Percentiles rank a stretch among this genome's conserved stretches.
These are phyloP conservation scores for Phalera bucephala DNA, from an alignment of 2,888 invertebrate genomes.

Conservation along the genomic window DNA sequence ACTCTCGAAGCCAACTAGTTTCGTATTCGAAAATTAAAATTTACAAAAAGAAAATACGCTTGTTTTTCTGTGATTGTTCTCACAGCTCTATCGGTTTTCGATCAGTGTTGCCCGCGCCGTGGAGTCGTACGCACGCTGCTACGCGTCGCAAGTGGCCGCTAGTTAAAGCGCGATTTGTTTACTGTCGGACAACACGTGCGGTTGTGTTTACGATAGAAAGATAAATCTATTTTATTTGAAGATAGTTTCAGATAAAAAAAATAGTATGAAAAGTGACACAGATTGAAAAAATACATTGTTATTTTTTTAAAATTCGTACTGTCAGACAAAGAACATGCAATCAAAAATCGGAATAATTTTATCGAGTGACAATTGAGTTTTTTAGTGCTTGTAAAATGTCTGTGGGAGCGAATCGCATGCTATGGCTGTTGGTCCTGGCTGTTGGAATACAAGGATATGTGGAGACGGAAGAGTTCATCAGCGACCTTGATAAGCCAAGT, in stretches of 20 bases:
- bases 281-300: slow-evolving; percentile 22
- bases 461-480: slow-evolving; percentile 79
- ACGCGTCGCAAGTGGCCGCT: slow-evolving; percentile 30
- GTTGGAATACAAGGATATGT: slow-evolving; percentile 67
- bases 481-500: slow-evolving; percentile 83
- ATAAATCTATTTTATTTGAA: slow-evolving; percentile 15
- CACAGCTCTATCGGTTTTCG: slow-evolving; percentile 58
- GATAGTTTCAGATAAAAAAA: slow-evolving; percentile 2
- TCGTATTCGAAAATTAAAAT: slow-evolving; percentile 30
- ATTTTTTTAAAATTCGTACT: neutral
- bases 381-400: slow-evolving; percentile 27
- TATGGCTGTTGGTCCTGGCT: slow-evolving; percentile 50
- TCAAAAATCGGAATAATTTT: slow-evolving; percentile 11
- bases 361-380: slow-evolving; percentile 20
- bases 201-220: slow-evolving; percentile 18
- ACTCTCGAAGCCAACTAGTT: slow-evolving; percentile 9
- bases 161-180: slow-evolving; percentile 51
- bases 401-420: slow-evolving; percentile 25
- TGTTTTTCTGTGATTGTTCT: slow-evolving; percentile 39
- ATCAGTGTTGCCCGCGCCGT: slow-evolving; percentile 63
- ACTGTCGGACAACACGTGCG: slow-evolving; percentile 46
- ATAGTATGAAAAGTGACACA: slow-evolving; percentile 11
- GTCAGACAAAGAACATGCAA: neutral
- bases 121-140: slow-evolving; percentile 54
- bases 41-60: slow-evolving; percentile 16